Percentiles rank a stretch among this genome's conserved stretches.
Conservation (phyloP, 2,113 vertebrate species). For the Notothenia rossii region DNA sequence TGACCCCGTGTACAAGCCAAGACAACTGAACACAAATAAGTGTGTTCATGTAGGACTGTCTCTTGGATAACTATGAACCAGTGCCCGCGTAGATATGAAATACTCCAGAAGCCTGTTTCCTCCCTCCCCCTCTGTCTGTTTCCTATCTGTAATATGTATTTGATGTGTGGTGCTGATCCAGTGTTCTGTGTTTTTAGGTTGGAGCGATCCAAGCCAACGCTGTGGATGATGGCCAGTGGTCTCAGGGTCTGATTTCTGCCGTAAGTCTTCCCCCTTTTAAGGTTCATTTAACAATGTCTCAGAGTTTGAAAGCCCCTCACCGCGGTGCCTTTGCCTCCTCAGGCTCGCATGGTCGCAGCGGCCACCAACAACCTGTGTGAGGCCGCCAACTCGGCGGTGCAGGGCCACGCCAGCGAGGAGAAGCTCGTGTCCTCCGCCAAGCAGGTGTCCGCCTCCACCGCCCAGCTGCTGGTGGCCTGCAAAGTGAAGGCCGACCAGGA, state of each 20-base stretch:
- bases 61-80: no score
- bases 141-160: no score
- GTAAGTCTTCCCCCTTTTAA: slow-evolving; percentile 84
- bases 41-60: no score
- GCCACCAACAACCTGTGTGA: slow-evolving; percentile 97
- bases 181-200: slow-evolving; percentile 83
- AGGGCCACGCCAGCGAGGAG: slow-evolving; percentile 96
- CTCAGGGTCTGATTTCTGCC: slow-evolving; percentile 98
- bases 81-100: no score
- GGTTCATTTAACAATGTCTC: background rate
- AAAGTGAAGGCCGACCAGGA: slow-evolving; percentile 99
- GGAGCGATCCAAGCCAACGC: slow-evolving; percentile 94
- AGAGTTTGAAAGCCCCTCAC: background rate
- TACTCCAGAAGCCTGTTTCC: background rate
- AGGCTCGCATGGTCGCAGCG: slow-evolving; percentile 97
- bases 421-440: slow-evolving; percentile 97
- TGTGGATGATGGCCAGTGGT: slow-evolving; percentile 98
- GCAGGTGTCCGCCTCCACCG: slow-evolving; percentile 95
- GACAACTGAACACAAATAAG: background rate
- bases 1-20: no score
- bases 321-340: background rate
- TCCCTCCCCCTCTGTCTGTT: background rate
- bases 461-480: slow-evolving; percentile 97
- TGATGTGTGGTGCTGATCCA: background rate
- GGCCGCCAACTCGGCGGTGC: slow-evolving; percentile 94